Evolutionary conservation across 1,140 invertebrate genomes (phyloP), one percentile per base, ranked within the genome.

Genomic region (Brachionus calyciflorus): DNA sequence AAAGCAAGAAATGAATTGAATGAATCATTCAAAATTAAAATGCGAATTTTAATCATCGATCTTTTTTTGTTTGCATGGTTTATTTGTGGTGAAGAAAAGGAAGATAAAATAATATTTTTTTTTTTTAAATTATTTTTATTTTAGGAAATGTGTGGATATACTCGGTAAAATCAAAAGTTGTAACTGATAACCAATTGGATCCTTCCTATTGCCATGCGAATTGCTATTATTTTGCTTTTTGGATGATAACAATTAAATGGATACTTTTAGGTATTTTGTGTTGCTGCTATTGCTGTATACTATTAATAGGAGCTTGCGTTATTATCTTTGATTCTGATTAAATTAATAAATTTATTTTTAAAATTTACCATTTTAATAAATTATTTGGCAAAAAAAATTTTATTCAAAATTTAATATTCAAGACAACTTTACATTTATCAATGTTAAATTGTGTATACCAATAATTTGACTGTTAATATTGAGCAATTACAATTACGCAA

Each of bases 61-160:
- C 37, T 73, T 19, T 73, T 73, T 73, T 28, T 73, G 6, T 73
- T 73, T n/a, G 69, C 40, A 0, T 73, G 69, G 69, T 73, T 73
- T 55, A 30, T 73, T 30, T 73, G 69, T 28, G 69, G 69, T 73
- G 51, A 73, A 26, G 24, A 26, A 3, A n/a, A 26, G 2, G 12
- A 28, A 10, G n/a, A 24, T 46, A n/a, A 33, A n/a, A 3, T 2
- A 6, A 17, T 6, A 19, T 33, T 0, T 17, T 21, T 3, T 21
- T 70, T 46, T 48, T 2, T 9, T 30, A 19, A 2, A 19, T 30
- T 70, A 14, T 30, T 48, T 9, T n/a, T n/a, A n/a, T 48, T 7
- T n/a, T 33, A 70, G 65, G 65, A 48, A 70, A 70, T 41, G 46
- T 73, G 19, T 73, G 69, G 69, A 46, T 73, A 19, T 73, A 73